These are phyloP conservation scores for Aromia moschata DNA, from an alignment of 2,888 invertebrate genomes.

Conservation along the genomic window DNA sequence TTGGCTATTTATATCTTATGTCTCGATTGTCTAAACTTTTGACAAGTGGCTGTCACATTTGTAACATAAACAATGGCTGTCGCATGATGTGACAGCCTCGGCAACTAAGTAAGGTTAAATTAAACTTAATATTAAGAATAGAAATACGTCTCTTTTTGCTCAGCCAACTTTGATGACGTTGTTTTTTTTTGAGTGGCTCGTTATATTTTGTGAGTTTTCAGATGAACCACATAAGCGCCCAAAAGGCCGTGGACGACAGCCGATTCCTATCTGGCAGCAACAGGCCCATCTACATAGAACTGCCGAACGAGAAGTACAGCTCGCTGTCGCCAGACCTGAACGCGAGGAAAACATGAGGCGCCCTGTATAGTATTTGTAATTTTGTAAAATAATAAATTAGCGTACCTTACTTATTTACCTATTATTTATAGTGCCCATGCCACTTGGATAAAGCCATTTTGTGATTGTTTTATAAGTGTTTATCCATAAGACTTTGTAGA, in stretches of 20 bases:
- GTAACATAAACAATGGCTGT: too few species aligned
- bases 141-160: too few species aligned
- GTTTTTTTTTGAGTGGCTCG: too few species aligned
- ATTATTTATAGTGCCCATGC: slow-evolving; percentile 30
- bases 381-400: slow-evolving; percentile 31
- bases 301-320: slow-evolving; percentile 69
- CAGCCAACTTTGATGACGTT: too few species aligned
- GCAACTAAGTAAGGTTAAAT: too few species aligned
- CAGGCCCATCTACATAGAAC: slow-evolving; percentile 75
- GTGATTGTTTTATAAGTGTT: slow-evolving; percentile 35
- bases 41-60: too few species aligned
- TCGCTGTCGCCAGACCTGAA: slow-evolving; percentile 35
- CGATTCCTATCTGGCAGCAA: slow-evolving; percentile 69
- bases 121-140: too few species aligned
- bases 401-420: slow-evolving; percentile 25
- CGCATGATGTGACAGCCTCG: too few species aligned
- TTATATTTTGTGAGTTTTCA: too few species aligned
- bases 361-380: slow-evolving; percentile 17
- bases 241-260: slow-evolving; percentile 62
- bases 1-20: too few species aligned
- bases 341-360: slow-evolving; percentile 27
- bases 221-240: slow-evolving; percentile 65
- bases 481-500: slow-evolving; percentile 39
- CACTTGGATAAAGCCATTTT: slow-evolving; percentile 38
- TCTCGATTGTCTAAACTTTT: too few species aligned